These are phyloP conservation scores for Eueides isabella DNA, from an alignment of 1,140 invertebrate genomes.

Conservation along the genomic window DNA sequence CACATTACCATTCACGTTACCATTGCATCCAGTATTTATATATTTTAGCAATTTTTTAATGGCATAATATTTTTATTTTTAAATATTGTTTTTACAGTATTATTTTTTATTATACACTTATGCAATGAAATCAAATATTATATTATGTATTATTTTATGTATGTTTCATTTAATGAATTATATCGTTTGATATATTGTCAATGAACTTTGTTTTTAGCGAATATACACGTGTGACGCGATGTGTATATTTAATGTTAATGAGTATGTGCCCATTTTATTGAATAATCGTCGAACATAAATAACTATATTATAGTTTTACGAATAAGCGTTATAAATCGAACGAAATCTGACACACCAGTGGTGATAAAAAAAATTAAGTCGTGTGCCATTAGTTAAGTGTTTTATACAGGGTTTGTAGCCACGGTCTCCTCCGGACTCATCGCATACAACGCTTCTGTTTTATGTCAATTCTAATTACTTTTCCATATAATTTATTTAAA, in stretches of 20 bases:
- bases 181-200: background rate
- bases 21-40: slow-evolving; percentile 46
- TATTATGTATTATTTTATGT: slow-evolving; percentile 5
- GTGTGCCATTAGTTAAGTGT: slow-evolving; percentile 54
- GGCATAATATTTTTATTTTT: background rate
- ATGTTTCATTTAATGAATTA: background rate
- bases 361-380: slow-evolving; percentile 31
- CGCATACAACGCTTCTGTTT: slow-evolving; percentile 38
- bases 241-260: background rate
- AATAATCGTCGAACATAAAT: background rate
- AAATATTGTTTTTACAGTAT: slow-evolving; percentile 37
- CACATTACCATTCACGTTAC: slow-evolving; percentile 41
- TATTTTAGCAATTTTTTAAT: slow-evolving; percentile 32
- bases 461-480: slow-evolving; percentile 31
- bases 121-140: background rate
- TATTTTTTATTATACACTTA: slow-evolving; percentile 34
- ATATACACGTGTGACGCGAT: background rate
- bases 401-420: slow-evolving; percentile 48
- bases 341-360: slow-evolving; percentile 29
- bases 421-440: slow-evolving; percentile 21
- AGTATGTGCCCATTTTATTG: too few species aligned
- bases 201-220: background rate
- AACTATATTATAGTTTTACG: background rate
- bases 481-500: slow-evolving; percentile 35
- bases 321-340: slow-evolving; percentile 14